Evolutionary conservation across 2,113 vertebrate species (phyloP).

Genomic region (Chamaetylas fuelleborni): DNA sequence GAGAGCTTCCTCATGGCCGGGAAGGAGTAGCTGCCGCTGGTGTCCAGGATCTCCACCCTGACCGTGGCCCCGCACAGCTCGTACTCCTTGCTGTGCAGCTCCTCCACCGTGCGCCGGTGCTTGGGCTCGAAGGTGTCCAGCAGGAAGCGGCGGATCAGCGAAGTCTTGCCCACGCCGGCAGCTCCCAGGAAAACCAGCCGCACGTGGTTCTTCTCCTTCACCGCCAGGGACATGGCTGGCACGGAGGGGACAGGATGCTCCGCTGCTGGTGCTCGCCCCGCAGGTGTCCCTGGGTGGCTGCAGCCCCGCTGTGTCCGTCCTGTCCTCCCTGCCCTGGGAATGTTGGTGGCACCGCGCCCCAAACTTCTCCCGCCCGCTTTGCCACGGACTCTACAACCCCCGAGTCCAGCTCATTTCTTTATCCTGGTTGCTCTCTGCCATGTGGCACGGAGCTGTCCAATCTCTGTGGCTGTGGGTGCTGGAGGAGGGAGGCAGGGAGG

Average conservation of each 20-base stretch:
- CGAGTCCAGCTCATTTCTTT: constrained; percentile 15
- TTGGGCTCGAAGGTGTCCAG: constrained; percentile 87
- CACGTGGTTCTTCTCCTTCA: constrained; percentile 86
- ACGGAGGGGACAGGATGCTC: neutral
- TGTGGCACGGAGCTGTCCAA: constrained; percentile 60
- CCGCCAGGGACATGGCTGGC: constrained; percentile 79
- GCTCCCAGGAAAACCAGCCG: constrained; percentile 88
- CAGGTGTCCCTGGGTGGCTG: neutral
- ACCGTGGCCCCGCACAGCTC: constrained; percentile 81
- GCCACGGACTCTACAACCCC: neutral
- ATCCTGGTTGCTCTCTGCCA: constrained; percentile 37
- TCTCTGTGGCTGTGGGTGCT: constrained; percentile 36
- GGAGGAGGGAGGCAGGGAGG: constrained; percentile 32
- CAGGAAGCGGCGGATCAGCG: constrained; percentile 87
- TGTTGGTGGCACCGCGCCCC: neutral
- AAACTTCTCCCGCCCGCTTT: neutral
- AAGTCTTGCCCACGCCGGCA: constrained; percentile 86
- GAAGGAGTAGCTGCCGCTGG: constrained; percentile 91
- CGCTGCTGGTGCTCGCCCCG: neutral
- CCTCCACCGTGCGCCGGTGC: constrained; percentile 88
- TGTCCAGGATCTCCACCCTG: constrained; percentile 89
- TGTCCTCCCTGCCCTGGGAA: neutral
- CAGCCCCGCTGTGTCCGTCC: neutral
- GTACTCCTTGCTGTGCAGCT: constrained; percentile 89
- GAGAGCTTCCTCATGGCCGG: constrained; percentile 91